Percentiles rank a stretch among this genome's conserved stretches.
These are phyloP conservation scores for Balanococcus diminutus DNA, from an alignment of 2,888 invertebrate genomes.

Conservation along the genomic window DNA sequence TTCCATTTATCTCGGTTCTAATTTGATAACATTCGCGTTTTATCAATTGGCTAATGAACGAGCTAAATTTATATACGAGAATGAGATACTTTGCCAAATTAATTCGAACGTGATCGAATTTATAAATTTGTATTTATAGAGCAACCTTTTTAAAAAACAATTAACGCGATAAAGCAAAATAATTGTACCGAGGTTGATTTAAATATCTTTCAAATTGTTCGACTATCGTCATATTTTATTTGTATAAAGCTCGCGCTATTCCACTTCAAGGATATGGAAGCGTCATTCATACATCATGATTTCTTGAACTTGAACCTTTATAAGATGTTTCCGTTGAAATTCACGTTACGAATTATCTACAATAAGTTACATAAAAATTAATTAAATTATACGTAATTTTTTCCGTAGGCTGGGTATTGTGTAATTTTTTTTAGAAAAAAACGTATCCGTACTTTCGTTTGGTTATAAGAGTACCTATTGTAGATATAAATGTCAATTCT, in stretches of 20 bases:
- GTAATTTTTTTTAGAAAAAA: too few relatives aligned
- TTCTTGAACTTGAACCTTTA: conserved; percentile 42
- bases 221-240: not conserved
- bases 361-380: not conserved
- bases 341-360: not conserved
- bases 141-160: conserved; percentile 14
- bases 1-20: not conserved
- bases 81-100: not conserved
- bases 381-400: not conserved
- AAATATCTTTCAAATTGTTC: not conserved
- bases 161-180: not conserved
- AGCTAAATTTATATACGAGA: not conserved
- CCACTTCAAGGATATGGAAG: conserved; percentile 18
- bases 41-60: not conserved
- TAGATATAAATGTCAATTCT: not conserved
- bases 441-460: not conserved
- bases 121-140: not conserved
- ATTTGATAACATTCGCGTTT: not conserved
- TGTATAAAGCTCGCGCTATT: not conserved
- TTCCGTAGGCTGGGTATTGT: not conserved
- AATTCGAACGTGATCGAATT: not conserved
- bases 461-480: too few relatives aligned
- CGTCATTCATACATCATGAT: not conserved
- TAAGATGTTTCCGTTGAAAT: conserved; percentile 23
- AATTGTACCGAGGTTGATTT: not conserved